These are phyloP conservation scores for Spisula solida DNA, from an alignment of 2,888 invertebrate genomes.

Conservation along the genomic window DNA sequence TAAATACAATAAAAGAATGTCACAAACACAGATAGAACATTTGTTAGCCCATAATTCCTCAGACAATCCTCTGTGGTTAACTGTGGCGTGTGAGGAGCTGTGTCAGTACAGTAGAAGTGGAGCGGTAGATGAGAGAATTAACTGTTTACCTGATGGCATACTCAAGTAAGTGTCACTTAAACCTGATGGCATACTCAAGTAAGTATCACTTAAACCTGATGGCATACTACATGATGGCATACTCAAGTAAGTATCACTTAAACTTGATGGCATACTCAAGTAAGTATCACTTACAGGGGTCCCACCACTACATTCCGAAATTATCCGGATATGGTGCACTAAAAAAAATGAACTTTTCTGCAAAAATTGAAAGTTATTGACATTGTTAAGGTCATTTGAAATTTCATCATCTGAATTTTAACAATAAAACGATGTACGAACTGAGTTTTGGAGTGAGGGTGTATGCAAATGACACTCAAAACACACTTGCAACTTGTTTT, in stretches of 20 bases:
- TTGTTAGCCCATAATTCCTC: constrained; percentile 83
- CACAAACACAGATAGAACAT: constrained; percentile 79
- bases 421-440: too few species aligned
- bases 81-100: constrained; percentile 86
- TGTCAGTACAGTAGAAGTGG: constrained; percentile 80
- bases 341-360: too few species aligned
- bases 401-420: too few species aligned
- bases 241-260: constrained; percentile 80
- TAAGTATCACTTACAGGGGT: too few species aligned
- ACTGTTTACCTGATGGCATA: constrained; percentile 84
- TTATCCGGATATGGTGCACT: too few species aligned
- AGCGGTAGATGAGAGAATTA: constrained; percentile 83
- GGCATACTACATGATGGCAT: constrained; percentile 84
- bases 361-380: too few species aligned
- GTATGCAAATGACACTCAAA: too few species aligned
- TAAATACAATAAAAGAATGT: constrained; percentile 80
- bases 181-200: background rate
- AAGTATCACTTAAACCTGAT: too few species aligned
- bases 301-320: too few species aligned
- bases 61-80: constrained; percentile 87
- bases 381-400: too few species aligned
- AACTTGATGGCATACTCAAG: background rate
- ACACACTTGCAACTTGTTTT: too few species aligned
- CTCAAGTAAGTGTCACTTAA: constrained; percentile 80
- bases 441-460: too few species aligned